These are phyloP conservation scores for Stichodactyla helianthus DNA, from an alignment of 64 coral and sea anemone species.

Conservation along the genomic window DNA sequence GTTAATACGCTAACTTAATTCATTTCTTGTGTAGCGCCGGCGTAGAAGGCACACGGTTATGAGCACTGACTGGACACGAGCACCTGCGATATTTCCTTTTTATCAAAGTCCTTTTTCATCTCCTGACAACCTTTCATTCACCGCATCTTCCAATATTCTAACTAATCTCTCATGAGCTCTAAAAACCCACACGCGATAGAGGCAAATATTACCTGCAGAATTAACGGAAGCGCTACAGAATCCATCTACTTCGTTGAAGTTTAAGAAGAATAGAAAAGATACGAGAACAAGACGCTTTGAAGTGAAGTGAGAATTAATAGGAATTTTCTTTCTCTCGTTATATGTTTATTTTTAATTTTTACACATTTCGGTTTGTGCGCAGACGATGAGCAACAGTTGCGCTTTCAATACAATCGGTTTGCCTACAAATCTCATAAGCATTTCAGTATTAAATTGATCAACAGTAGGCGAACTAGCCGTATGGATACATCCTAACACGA, in stretches of 20 bases:
- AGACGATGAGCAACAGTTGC: not conserved
- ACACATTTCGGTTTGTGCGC: not conserved
- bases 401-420: not conserved
- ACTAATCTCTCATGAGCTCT: not conserved
- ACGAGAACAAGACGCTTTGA: not conserved
- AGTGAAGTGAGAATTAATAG: not conserved
- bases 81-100: not conserved
- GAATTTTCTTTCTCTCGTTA: not conserved
- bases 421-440: not conserved
- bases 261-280: not conserved
- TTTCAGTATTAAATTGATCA: too few relatives aligned
- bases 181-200: not conserved
- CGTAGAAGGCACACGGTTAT: too few relatives aligned
- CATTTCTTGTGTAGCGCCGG: not conserved
- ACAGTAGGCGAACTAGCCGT: too few relatives aligned
- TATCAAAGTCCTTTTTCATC: constrained; percentile 1
- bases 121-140: not conserved
- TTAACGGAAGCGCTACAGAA: not conserved
- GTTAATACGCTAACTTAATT: too few relatives aligned
- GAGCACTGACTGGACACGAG: not conserved
- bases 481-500: too few relatives aligned
- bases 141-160: constrained; percentile 7
- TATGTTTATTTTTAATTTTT: not conserved
- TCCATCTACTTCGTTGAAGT: not conserved
- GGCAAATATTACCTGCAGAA: not conserved